These are phyloP conservation scores for Tiaroga cobitis DNA, from an alignment of 2,797 vertebrate species.

Conservation along the genomic window DNA sequence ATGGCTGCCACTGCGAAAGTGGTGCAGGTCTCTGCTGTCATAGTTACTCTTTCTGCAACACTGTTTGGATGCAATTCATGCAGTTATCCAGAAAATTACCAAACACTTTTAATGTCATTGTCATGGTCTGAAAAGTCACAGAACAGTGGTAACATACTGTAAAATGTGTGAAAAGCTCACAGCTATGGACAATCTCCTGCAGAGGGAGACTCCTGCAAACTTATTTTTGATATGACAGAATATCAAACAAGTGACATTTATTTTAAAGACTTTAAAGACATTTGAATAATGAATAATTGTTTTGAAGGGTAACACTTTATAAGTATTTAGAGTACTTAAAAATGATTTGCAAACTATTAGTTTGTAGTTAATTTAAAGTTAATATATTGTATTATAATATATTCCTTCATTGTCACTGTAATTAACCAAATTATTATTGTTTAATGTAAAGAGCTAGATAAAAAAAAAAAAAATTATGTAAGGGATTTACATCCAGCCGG, in stretches of 20 bases:
- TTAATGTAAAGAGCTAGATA: no score
- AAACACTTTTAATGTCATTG: constrained; percentile 1
- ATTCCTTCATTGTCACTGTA: no score
- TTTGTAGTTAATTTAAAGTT: background rate
- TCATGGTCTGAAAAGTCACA: background rate
- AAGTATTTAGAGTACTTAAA: background rate
- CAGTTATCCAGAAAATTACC: constrained; percentile 5
- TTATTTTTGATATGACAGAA: background rate
- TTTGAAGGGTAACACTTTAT: background rate
- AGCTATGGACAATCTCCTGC: background rate
- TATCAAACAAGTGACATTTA: background rate
- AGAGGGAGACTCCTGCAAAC: no score
- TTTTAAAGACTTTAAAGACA: background rate
- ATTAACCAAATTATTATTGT: no score
- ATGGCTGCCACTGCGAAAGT: constrained; percentile 29
- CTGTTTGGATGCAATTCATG: constrained; percentile 3
- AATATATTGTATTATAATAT: no score
- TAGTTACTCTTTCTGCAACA: constrained; percentile 1
- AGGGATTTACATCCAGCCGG: no score
- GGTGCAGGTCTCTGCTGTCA: background rate
- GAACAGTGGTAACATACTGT: background rate
- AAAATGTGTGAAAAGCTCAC: background rate
- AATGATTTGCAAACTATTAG: background rate
- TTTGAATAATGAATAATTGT: background rate
- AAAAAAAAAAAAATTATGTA: no score